A percentile compares a stretch with the other conserved stretches of the same genome.
These are phyloP conservation scores for Petromus typicus DNA, from an alignment of 2,113 vertebrate genomes.

Conservation along the genomic window DNA sequence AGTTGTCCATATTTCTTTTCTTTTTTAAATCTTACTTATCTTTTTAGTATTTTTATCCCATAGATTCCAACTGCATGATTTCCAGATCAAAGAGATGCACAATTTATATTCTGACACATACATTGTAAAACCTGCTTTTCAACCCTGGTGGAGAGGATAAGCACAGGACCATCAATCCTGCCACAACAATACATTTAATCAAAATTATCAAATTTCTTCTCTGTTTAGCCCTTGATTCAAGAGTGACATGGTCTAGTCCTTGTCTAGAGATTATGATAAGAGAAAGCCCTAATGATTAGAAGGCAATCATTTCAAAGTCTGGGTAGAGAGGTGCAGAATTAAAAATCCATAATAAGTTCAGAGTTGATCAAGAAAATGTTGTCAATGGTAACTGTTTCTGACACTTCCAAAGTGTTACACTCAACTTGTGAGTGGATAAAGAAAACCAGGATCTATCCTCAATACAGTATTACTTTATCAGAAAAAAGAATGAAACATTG, in stretches of 20 bases:
- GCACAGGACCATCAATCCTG: neutral
- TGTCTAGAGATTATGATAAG: neutral
- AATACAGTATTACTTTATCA: neutral
- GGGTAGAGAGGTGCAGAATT: neutral
- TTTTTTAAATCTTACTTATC: neutral
- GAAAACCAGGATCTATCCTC: fast-evolving
- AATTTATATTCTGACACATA: neutral
- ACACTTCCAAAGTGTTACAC: neutral
- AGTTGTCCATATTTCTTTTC: neutral
- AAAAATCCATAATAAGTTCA: neutral
- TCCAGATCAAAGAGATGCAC: neutral
- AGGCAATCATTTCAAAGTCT: neutral
- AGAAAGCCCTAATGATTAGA: neutral
- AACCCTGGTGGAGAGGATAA: neutral
- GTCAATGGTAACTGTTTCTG: neutral
- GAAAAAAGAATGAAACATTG: neutral
- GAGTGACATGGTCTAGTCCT: neutral
- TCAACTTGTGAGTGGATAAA: neutral
- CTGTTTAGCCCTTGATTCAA: neutral
- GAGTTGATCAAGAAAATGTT: neutral
- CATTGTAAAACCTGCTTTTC: neutral
- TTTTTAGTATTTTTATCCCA: neutral
- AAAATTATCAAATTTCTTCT: neutral
- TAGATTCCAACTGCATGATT: neutral
- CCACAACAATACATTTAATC: neutral